Percentiles rank a stretch among this genome's conserved stretches.
Evolutionary conservation across 2,797 vertebrate genomes (phyloP).

Genomic region (Eremophila alpestris): DNA sequence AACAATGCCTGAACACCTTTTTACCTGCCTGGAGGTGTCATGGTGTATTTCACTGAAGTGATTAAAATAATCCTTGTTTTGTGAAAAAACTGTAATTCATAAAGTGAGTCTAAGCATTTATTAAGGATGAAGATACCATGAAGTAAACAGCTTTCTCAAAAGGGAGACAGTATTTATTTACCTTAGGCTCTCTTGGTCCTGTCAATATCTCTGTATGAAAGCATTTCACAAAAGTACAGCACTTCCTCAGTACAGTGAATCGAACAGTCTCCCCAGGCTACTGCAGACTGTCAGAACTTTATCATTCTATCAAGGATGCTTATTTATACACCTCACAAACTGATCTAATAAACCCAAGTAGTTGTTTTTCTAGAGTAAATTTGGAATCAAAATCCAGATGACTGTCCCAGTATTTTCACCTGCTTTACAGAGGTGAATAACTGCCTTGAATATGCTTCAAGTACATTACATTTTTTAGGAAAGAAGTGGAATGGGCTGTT

Average conservation of each 20-base stretch:
- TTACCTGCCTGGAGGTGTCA: background rate
- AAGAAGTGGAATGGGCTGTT: background rate
- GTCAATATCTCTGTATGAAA: background rate
- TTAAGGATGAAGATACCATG: background rate
- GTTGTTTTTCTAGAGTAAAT: background rate
- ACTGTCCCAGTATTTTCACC: background rate
- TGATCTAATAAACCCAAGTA: background rate
- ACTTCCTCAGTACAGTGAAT: background rate
- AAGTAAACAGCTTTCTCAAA: background rate
- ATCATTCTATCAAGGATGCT: background rate
- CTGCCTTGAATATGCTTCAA: background rate
- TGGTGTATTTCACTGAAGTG: background rate
- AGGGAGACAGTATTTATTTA: background rate
- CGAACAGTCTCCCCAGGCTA: background rate
- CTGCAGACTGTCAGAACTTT: background rate
- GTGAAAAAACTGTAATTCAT: background rate
- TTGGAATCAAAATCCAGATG: background rate
- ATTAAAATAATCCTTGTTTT: constrained; percentile 16
- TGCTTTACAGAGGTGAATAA: background rate
- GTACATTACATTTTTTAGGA: background rate
- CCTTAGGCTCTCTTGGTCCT: background rate
- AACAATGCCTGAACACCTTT: background rate
- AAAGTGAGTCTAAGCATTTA: background rate
- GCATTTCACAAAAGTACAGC: background rate
- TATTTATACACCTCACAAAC: background rate